Percentiles rank a stretch among this genome's conserved stretches.
Evolutionary conservation across 2,888 invertebrate genomes (phyloP).

Genomic region (Mantis religiosa): DNA sequence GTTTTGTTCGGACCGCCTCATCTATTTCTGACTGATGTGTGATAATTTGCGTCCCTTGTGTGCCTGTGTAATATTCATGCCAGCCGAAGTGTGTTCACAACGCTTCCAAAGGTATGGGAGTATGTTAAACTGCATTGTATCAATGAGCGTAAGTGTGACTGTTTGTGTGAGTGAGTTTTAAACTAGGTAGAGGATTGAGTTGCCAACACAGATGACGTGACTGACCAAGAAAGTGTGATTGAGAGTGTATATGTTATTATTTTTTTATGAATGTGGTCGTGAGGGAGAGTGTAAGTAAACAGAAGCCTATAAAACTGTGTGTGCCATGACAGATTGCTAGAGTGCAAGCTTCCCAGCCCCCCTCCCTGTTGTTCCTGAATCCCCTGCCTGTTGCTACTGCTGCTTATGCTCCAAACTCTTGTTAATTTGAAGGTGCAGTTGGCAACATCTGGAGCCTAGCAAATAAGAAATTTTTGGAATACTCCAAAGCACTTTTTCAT

Average conservation of each 20-base stretch:
- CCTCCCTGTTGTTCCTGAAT: not conserved
- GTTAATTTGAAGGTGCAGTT: slow-evolving; percentile 21
- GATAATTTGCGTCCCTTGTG: slow-evolving; percentile 38
- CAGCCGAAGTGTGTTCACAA: slow-evolving; percentile 36
- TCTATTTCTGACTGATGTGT: slow-evolving; percentile 37
- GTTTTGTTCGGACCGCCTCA: slow-evolving; percentile 29
- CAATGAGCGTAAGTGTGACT: slow-evolving; percentile 34
- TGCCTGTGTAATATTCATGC: slow-evolving; percentile 36
- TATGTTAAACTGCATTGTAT: slow-evolving; percentile 37
- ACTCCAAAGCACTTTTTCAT: slow-evolving; percentile 22
- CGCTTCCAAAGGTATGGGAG: slow-evolving; percentile 38
- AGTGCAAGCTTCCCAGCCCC: slow-evolving; percentile 16
- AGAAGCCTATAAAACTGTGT: not conserved
- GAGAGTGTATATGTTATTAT: not conserved
- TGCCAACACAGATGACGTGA: slow-evolving; percentile 2
- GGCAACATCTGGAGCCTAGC: slow-evolving; percentile 24
- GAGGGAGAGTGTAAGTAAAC: not conserved
- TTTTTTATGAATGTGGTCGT: slow-evolving; percentile 19
- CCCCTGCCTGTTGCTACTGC: slow-evolving; percentile 27
- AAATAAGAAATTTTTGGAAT: slow-evolving; percentile 14
- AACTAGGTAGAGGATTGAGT: slow-evolving; percentile 21
- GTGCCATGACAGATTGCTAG: slow-evolving; percentile 25
- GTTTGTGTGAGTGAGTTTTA: slow-evolving; percentile 20
- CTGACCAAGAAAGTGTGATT: not conserved
- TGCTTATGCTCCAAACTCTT: slow-evolving; percentile 12